Evolutionary conservation across 2,888 invertebrate genomes (phyloP), one percentile per base, ranked within the genome.

Genomic region (Drosophila falleni): DNA sequence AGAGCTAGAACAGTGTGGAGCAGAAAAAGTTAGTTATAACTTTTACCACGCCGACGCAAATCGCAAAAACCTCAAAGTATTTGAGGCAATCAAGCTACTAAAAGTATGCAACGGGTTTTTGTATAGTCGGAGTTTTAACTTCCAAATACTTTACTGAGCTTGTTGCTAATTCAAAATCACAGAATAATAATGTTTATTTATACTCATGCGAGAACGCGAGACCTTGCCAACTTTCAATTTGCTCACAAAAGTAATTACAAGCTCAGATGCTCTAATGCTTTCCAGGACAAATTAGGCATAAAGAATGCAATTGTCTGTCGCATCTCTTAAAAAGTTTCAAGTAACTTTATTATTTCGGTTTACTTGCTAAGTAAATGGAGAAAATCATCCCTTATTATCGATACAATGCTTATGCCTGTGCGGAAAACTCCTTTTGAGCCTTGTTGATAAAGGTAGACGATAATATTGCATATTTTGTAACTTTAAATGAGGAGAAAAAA

Each of bases 311-410:
- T 83, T 81, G 73, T 81, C 82, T 68, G 76, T 46, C 47, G 59
- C 49, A 69, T 64, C 65, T 54, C 46, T 47, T 60, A 66, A 66
- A 68, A 72, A 72, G 62, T 82, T 87, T 62, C 10, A 58, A 49
- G 66, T 89, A 91, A 90, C 81, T 59, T 59, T 67, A 77, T 91
- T 90, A 91, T 90, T 90, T 89, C 90, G 90, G 85, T 83, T 84
- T 71, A 74, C 71, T 84, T 74, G 83, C 70, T 81, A 78, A 76
- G 72, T 65, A 90, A 91, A 90, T 91, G 80, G 87, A 81, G 58
- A 78, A 77, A 76, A 69, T 73, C 80, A 85, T 73, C 84, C 80
- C 70, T 44, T 50, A 67, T 64, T 19, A 64, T 51, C 29, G 23
- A 47, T 26, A 42, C 59, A 64, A 56, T 33, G 63, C 41, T 56